Evolutionary conservation across 2,888 invertebrate species (phyloP).

Genomic region (Leptopilina syphax): DNA sequence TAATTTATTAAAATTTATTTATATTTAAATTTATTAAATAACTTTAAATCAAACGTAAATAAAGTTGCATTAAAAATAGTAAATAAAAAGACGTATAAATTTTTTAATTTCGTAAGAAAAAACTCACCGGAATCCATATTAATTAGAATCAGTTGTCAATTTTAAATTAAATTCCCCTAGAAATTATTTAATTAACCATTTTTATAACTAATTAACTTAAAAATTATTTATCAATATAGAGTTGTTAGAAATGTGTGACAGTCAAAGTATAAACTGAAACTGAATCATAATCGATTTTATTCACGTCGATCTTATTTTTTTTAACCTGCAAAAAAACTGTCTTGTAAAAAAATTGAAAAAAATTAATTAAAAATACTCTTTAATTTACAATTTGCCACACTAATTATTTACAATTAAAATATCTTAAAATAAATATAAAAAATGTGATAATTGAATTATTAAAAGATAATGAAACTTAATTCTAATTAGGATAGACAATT

Average conservation of each 20-base stretch:
- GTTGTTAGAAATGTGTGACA: constrained; percentile 20
- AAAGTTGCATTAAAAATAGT: no score
- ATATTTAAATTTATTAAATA: no score
- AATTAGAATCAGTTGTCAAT: constrained; percentile 17
- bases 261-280: constrained; percentile 43
- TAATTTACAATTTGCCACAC: no score
- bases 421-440: no score
- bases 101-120: background rate
- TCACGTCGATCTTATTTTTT: constrained; percentile 13
- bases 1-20: no score
- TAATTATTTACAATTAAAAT: no score
- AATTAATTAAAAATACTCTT: no score
- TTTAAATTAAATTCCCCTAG: constrained; percentile 35
- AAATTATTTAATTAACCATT: constrained; percentile 22
- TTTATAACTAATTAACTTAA: constrained; percentile 37
- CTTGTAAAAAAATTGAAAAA: no score
- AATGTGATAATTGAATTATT: no score
- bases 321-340: background rate
- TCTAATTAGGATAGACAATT: no score
- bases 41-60: background rate
- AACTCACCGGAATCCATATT: constrained; percentile 45
- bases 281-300: constrained; percentile 25
- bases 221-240: background rate
- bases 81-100: no score
- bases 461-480: no score